Base-by-base conservation (phyloP, 1,140 invertebrate species). In the Uloborus diversus region DNA sequence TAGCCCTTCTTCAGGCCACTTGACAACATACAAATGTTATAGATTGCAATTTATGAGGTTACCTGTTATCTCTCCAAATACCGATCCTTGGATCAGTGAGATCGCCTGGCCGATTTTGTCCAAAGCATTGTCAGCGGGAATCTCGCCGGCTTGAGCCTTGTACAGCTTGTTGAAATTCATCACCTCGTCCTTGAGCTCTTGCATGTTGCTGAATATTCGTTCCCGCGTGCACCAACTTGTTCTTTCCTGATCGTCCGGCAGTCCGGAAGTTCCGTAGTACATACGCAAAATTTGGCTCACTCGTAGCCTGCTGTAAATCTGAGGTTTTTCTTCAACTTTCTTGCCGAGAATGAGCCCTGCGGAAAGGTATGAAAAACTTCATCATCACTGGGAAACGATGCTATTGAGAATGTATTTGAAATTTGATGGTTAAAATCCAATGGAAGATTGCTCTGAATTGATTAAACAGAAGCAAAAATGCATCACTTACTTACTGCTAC, bases 271-370 rank as follows among this genome's bases (percentile, higher is more conserved):
- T 23, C 71, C 71, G 20, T 76, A 76, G 27, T 76, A 76, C 71
- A 76, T 76, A 7, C 71, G 59, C n/a, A 76, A 37, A 27, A 76
- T 76, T 42, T 76, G 35, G 11, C 71, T 76, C 11, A 76, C 30
- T 17, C 27, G 32, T 3, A 76, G 11, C 4, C 65, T 35, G 53
- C 32, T 23, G 28, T 25, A 76, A 4, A 4, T 25, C 9, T 64
- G 25, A 0, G 11, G n/a, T 5, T 76, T 65, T 35, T 76, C 61
- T 35, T 33, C 27, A 4, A 76, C 14, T 53, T 35, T 64, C 14
- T 17, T 33, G 2, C 71, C 71, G 30, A 76, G 49, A 1, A 64
- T 17, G 23, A 76, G 27, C 11, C 71, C 71, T 76, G 49, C 7
- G 17, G n/a, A n/a, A n/a, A n/a, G n/a, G n/a, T n/a, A n/a, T n/a